Conservation (phyloP, 2,113 vertebrate species). For the Illadopsis cleaveri region DNA sequence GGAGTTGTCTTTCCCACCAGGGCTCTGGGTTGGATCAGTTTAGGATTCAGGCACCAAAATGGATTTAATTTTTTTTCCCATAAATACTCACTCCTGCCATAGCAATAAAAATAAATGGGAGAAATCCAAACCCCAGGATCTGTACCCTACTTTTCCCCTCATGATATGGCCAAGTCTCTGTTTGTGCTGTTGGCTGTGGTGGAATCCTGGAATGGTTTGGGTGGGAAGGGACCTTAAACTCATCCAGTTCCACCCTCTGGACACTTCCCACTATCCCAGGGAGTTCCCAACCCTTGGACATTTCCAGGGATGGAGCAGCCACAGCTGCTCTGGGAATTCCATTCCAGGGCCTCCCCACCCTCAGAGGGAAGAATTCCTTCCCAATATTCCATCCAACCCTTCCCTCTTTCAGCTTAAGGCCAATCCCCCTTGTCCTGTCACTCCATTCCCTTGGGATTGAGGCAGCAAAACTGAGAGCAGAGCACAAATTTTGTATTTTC, state of each 20-base stretch:
- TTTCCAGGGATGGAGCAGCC: not conserved
- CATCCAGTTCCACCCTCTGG: not conserved
- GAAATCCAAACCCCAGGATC: not conserved
- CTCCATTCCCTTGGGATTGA: not conserved
- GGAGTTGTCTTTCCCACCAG: not conserved
- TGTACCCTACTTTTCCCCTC: not conserved
- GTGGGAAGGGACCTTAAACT: not conserved
- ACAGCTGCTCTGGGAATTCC: not conserved
- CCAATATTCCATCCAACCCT: not conserved
- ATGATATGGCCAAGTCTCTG: not conserved
- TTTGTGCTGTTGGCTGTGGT: not conserved
- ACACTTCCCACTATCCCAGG: not conserved
- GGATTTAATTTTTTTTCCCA: not conserved
- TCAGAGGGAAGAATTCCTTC: not conserved
- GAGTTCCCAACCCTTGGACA: not conserved
- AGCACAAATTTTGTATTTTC: not conserved
- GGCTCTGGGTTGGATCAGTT: not conserved
- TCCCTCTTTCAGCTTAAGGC: not conserved
- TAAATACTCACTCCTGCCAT: fast-evolving
- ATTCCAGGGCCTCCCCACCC: not conserved
- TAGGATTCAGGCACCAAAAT: not conserved
- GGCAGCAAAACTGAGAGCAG: not conserved
- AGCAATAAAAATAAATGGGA: not conserved
- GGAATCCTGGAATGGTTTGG: not conserved
- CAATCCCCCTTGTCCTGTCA: not conserved